A percentile compares a stretch with the other conserved stretches of the same genome.
Conservation (phyloP, 2,113 vertebrate species). For the Notarius lentiginosus region DNA sequence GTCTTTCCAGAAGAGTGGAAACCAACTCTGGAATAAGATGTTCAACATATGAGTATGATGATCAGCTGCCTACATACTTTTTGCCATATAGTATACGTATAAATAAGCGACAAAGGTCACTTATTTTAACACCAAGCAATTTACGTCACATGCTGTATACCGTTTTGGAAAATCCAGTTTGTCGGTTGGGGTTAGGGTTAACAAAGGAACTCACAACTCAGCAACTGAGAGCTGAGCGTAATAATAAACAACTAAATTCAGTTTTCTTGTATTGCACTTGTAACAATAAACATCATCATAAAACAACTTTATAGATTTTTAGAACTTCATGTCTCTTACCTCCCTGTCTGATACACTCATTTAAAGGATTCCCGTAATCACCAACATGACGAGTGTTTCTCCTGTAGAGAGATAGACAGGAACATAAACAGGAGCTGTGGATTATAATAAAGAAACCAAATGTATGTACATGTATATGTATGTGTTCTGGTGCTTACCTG, state of each 20-base stretch:
- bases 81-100: not conserved
- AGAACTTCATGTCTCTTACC: constrained; percentile 63
- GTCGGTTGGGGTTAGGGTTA: not conserved
- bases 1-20: not conserved
- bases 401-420: constrained; percentile 55
- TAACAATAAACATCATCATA: not conserved
- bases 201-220: not conserved
- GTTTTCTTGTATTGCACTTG: not conserved
- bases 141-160: not conserved
- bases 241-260: not conserved
- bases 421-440: not conserved
- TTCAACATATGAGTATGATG: not conserved
- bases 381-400: constrained; percentile 76
- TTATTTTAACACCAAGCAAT: not conserved
- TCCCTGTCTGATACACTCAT: constrained; percentile 77
- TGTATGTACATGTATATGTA: not conserved
- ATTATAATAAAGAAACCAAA: not conserved
- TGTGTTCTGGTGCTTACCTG: constrained; percentile 60
- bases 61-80: not conserved
- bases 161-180: not conserved
- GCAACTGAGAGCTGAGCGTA: not conserved
- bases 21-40: not conserved
- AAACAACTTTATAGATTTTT: not conserved
- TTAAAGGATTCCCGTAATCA: constrained; percentile 73
- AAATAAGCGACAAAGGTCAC: too few relatives aligned